Evolutionary conservation across 2,113 vertebrate species (phyloP), one percentile per base, ranked within the genome.

Genomic region (Telmatochromis brichardi): DNA sequence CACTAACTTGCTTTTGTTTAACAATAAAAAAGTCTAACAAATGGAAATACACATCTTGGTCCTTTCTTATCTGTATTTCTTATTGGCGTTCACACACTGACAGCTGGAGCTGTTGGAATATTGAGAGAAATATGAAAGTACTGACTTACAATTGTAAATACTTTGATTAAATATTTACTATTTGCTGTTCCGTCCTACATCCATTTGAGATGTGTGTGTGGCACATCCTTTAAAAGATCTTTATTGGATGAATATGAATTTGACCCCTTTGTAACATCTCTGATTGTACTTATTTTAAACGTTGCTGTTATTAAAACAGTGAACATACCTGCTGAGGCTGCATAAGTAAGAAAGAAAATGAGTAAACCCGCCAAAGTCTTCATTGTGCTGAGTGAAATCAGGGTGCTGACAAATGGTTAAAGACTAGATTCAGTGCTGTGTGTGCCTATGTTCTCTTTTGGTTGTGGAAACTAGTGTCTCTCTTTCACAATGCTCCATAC

Each of bases 301-400:
- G 0, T 26, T 68, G 33, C 31, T 33, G 58, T 1, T 19, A 60
- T 60, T 63, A 10, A 63, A 63, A 33, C 65, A 21, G 13, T 73
- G 23, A 47, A 47, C 21, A 47, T 17, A 73, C 14, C 40, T 47
- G 68, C 21, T 17, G 40, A 28, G 21, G 21, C 5, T 47, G 21
- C 68, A 2, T 73, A 45, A 45, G 13, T 45, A 21, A 45, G 21
- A 28, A 73, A 9, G 21, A 47, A 45, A 73, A 45, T 10, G 7
- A 42, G 5, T 21, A 71, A 37, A 42, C 9, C 65, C 0, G 0
- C n/a, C 8, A 0, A 42, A 23, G 37, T 14, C 65, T 42, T 42
- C 37, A 71, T 71, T 1, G 68, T 17, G 40, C 40, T 28, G n/a
- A 47, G 8, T 47, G 13, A 76, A 47, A 45, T 45, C 14, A 45